Percentiles rank a stretch among this genome's conserved stretches.
Conservation (phyloP, 2,888 invertebrate species). For the Platycheirus albimanus region DNA sequence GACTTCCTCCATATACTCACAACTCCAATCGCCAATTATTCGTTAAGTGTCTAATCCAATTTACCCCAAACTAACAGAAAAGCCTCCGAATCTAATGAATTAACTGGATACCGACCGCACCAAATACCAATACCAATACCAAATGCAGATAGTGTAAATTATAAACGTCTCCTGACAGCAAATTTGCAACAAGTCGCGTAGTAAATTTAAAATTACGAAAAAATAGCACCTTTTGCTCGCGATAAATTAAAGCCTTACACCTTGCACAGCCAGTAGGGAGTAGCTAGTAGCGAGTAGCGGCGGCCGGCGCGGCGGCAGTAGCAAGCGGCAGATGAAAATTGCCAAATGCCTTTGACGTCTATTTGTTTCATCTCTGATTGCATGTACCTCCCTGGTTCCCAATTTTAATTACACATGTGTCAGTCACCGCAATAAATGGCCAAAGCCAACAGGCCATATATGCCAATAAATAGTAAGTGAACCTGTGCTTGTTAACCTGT, state of each 20-base stretch:
- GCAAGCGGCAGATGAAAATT: constrained; percentile 56
- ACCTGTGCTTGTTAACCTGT: constrained; percentile 53
- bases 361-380: constrained; percentile 54
- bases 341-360: constrained; percentile 59
- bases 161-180: constrained; percentile 22
- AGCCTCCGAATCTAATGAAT: constrained; percentile 17
- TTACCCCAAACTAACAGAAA: constrained; percentile 1
- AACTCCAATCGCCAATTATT: constrained; percentile 29
- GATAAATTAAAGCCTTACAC: constrained; percentile 56
- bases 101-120: constrained; percentile 15
- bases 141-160: constrained; percentile 27
- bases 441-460: constrained; percentile 8
- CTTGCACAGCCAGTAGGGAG: constrained; percentile 44
- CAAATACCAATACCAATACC: neutral
- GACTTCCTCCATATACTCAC: constrained; percentile 8
- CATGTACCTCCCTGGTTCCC: constrained; percentile 17
- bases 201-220: constrained; percentile 29
- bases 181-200: constrained; percentile 39
- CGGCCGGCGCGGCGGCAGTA: neutral
- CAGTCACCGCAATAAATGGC: constrained; percentile 59
- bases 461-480: constrained; percentile 48
- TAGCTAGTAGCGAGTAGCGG: too few relatives aligned
- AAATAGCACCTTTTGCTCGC: constrained; percentile 33
- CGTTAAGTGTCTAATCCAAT: constrained; percentile 26
- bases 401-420: constrained; percentile 70